Evolutionary conservation across 2,888 invertebrate genomes (phyloP), one percentile per base, ranked within the genome.

Genomic region (Pristionchus entomophagus): DNA sequence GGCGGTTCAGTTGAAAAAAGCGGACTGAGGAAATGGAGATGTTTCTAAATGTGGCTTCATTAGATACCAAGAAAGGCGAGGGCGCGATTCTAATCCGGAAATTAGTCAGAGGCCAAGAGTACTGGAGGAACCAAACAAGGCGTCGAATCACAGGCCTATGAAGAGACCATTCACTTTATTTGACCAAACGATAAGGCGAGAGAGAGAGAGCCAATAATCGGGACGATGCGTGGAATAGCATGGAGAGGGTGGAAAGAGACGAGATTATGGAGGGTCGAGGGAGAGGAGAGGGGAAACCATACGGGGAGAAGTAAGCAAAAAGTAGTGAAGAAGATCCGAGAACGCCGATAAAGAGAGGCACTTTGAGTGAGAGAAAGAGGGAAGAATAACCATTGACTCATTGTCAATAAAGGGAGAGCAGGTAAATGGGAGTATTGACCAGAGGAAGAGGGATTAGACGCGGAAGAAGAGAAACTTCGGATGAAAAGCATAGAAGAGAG

Each of bases 251-350:
- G 69, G 69, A 69, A 32, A 69, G 69, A 69, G 69, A 19, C 35
- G 69, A 69, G 69, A 69, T 69, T 69, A 69, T 69, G 69, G 69
- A 69, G 69, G 69, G 69, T 38, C 69, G 38, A 38, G 38, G 69
- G n/a, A 22, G 38, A 1, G 38, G n/a, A 69, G 69, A 69, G 38
- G 35, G 69, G 69, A 69, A 69, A 69, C 69, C 38, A 69, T 69
- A 69, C 38, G 22, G 65, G 32, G 29, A 10, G 56, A 62, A 12
- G 14, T 12, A 19, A 1, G 10, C 62, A 69, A 69, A 69, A 69
- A 69, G 8, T 5, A 3, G 38, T 38, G 69, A 62, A 35, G 41
- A 69, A 69, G 69, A 69, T 69, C 41, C 69, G 69, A 69, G 69
- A 69, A 38, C 38, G 8, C 22, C 35, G 69, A 69, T 69, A 69